These are phyloP conservation scores for Epirrhoe alternata DNA, from an alignment of 2,888 invertebrate genomes.

Conservation along the genomic window DNA sequence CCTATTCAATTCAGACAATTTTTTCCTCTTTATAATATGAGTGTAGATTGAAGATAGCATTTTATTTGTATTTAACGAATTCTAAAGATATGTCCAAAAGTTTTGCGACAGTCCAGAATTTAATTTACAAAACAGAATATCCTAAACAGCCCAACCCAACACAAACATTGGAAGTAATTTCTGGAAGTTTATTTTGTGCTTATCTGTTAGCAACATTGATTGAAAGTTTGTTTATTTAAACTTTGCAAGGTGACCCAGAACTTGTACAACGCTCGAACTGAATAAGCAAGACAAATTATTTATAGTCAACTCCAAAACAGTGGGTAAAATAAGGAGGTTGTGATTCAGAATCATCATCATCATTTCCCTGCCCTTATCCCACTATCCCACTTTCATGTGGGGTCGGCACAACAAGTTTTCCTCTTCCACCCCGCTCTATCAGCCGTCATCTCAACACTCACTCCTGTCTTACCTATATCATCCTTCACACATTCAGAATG, in stretches of 20 bases:
- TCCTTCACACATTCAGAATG: too few relatives aligned
- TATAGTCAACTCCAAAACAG: neutral
- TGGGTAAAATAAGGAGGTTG: neutral
- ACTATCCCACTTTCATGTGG: too few relatives aligned
- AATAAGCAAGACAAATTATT: neutral
- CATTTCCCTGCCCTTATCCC: too few relatives aligned
- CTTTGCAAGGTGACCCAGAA: neutral
- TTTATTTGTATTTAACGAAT: too few relatives aligned
- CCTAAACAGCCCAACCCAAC: conserved; percentile 8
- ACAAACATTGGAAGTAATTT: conserved; percentile 19
- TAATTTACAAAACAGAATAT: conserved; percentile 18
- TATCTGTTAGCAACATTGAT: conserved; percentile 12
- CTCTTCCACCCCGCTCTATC: too few relatives aligned
- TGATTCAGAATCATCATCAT: too few relatives aligned
- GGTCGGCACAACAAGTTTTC: too few relatives aligned
- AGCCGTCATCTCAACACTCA: too few relatives aligned
- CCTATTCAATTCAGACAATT: too few relatives aligned
- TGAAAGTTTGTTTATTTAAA: conserved; percentile 10
- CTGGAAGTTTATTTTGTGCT: conserved; percentile 5
- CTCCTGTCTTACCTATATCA: too few relatives aligned
- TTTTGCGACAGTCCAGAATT: conserved; percentile 11
- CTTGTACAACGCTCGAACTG: neutral
- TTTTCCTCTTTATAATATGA: too few relatives aligned
- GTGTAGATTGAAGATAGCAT: too few relatives aligned
- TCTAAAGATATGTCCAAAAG: neutral